Percentiles rank a stretch among this genome's conserved stretches.
These are phyloP conservation scores for Fragum whitleyi DNA, from an alignment of 2,888 invertebrate species.

Conservation along the genomic window DNA sequence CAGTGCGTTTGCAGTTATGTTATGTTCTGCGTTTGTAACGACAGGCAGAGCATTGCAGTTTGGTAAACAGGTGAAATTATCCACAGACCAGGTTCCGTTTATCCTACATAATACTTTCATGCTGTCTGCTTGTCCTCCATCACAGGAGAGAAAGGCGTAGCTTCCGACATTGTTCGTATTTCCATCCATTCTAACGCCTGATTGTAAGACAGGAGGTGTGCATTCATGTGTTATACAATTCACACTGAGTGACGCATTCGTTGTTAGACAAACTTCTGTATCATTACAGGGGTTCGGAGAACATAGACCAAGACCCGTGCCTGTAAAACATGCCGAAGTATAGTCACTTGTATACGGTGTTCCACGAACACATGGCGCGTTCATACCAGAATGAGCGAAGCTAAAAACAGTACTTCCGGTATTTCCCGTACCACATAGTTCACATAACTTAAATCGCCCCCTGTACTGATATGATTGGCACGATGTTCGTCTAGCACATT, in stretches of 20 bases:
- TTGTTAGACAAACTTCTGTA: neutral
- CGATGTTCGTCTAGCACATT: no score
- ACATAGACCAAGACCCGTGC: neutral
- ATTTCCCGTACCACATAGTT: no score
- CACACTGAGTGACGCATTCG: neutral
- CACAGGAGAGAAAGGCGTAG: neutral
- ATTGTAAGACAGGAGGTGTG: neutral
- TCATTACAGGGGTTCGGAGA: neutral
- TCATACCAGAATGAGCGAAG: no score
- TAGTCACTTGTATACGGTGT: no score
- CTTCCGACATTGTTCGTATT: slow-evolving; percentile 2
- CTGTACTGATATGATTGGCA: no score
- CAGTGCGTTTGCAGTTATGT: neutral
- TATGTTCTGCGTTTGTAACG: neutral
- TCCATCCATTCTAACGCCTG: neutral
- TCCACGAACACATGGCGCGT: no score
- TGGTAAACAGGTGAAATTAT: neutral
- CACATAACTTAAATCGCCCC: no score
- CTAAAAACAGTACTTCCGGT: no score
- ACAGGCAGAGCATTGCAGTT: neutral
- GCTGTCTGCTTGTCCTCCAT: neutral
- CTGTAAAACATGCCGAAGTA: no score
- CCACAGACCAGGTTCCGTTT: neutral
- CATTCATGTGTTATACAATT: neutral
- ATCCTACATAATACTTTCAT: neutral